Evolutionary conservation across 2,888 invertebrate species (phyloP), one percentile per base, ranked within the genome.

Genomic region (Ochropleura leucogaster): DNA sequence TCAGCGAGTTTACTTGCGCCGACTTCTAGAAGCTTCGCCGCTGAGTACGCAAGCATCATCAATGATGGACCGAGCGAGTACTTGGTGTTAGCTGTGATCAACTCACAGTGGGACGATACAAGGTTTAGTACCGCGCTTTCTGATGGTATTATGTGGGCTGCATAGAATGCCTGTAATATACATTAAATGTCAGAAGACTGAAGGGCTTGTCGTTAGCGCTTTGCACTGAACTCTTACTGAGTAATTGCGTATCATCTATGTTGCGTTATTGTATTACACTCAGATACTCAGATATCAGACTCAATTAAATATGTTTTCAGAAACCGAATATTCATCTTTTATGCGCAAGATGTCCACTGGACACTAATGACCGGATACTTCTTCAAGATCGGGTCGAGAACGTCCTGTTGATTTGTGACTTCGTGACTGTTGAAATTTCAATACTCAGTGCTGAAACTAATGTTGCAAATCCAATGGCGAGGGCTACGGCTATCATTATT

Each of bases 111-210:
- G 0, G 94, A 92, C 0, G 94, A 91, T 16, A 98, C 97, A 8
- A 98, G 97, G 71, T 97, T 97, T n/a, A 98, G 96, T 4, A 98
- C 97, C 84, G 98, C 98, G 88, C 98, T 98, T 91, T 99, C 98
- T 0, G 98, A 98, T 18, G 98, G 98, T 82, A 98, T 98, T 55
- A 98, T 97, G 90, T 98, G 98, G 80, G 97, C 97, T 55, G 97
- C 97, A 93, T 97, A 98, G 40, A 97, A 97, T 51, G 97, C 97
- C 98, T 98, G 70, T 0, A 49, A 72, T 20, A 5, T 14, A 10
- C 16, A 5, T 0, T 10, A n/a, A 9, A 14, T 30, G 6, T 55
- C 55, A 62, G 8, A n/a, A 18, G n/a, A 8, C 57, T 2, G 30
- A 30, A 30, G 30, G 30, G 51, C 51, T 8, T n/a, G 51, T 53